Evolutionary conservation across 2,113 vertebrate genomes (phyloP), one percentile per base, ranked within the genome.

Genomic region (Tragelaphus imberbis): DNA sequence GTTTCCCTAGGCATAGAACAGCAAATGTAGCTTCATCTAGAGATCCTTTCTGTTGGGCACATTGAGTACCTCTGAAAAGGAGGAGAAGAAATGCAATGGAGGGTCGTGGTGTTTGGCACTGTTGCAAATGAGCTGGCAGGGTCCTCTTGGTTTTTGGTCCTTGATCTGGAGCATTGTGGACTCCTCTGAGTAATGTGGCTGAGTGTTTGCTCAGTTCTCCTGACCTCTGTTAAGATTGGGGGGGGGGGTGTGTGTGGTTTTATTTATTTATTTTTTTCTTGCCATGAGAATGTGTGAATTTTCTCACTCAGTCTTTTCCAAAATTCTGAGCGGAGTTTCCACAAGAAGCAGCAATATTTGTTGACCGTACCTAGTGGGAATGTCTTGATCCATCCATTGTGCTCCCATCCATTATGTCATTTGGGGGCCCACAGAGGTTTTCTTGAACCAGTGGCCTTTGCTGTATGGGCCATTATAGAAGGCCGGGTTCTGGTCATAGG

Each of bases 81-180:
- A 27, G 47, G 27, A 19, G 2, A n/a, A 19, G n/a, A n/a, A 0
- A 7, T 13, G 2, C 14, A 3, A 5, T 23, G 55, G 15, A 15
- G 7, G 16, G 33, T 7, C 6, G 3, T n/a, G 1, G 13, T 1
- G 2, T 15, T 1, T 58, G 56, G 56, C 23, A 58, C 9, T 1
- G 9, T 63, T 4, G 0, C 14, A 4, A 9, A 17, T 3, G 0
- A 2, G 68, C 14, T 3, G 5, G 19, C 27, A 3, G 1, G 2
- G 19, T 12, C 49, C 84, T 5, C 40, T 27, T 23, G 4, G 16
- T 53, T 40, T 30, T 36, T 4, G 0, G 65, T 40, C 44, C 7
- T 47, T 9, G 1, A 0, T 23, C 23, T 6, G 25, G 56, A 14
- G 8, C 16, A 1, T 2, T 0, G 21, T 1, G 10, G 15, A 21